Evolutionary conservation across 2,113 vertebrate species (phyloP), one percentile per base, ranked within the genome.

Genomic region (Megalops atlanticus): DNA sequence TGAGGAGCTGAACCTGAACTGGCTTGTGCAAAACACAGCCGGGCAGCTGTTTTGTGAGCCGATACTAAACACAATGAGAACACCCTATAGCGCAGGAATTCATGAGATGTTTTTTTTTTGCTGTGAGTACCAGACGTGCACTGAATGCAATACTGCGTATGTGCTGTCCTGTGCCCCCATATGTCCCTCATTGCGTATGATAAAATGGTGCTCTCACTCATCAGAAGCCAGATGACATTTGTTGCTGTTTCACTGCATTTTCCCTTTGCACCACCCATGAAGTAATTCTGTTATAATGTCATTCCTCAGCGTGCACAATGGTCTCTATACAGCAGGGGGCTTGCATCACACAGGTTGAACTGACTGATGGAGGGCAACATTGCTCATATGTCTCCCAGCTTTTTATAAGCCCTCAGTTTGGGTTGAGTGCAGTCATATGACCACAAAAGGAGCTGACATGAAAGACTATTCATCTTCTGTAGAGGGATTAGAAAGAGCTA

Each of bases 221-320:
- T 24, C 2, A 10, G 18, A 31, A 27, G 31, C 11, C 58, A 64
- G 5, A 31, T 24, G 58, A 24, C n/a, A 64, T 31, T 31, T 64
- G 21, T 8, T 64, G 58, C 58, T 11, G 8, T 10, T 64, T 4
- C 31, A 64, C n/a, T n/a, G 31, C 31, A 27, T 64, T 31, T 64
- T 64, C n/a, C 47, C 21, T 58, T 18, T n/a, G 24, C n/a, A n/a
- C 52, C 52, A 58, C 52, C 52, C 7, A 64, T 64, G 58, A 64
- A 64, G 58, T 64, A 64, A 64, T 31, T n/a, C 58, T 64, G 58
- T 31, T 31, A 64, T n/a, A 64, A 64, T 64, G 58, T 24, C n/a
- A 58, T 27, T 58, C 1, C 52, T 58, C 43, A 45, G 24, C 18
- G 21, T 58, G 18, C 52, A 24, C n/a, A 6, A 58, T n/a, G 52